phyloP scores from a whole-genome alignment of 2,797 vertebrate species.

The Mallotus villosus region DNA sequence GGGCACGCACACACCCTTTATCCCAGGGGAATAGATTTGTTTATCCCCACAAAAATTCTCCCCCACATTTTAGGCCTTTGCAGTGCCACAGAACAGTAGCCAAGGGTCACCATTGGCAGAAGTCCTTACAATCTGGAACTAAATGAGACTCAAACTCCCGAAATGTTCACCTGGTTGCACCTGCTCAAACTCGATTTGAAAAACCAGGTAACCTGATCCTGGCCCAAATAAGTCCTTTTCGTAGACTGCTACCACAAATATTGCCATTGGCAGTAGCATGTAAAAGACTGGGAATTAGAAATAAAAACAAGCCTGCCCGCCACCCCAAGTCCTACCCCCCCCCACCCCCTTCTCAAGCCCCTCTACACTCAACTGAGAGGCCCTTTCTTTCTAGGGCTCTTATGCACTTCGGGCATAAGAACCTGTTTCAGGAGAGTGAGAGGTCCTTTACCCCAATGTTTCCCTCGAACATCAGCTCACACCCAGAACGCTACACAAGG shows the following conservation, averaged over 20 bases:
- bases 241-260: conserved; percentile 40
- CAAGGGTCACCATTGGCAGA: not conserved
- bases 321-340: not conserved
- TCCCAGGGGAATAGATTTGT: conserved; percentile 38
- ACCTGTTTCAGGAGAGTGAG: conserved; percentile 36
- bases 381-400: not conserved
- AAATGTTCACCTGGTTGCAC: conserved; percentile 43
- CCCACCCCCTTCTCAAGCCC: not conserved
- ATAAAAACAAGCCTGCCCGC: conserved; percentile 25
- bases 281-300: conserved; percentile 50
- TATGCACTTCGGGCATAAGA: conserved; percentile 21
- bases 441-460: conserved; percentile 39
- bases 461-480: conserved; percentile 32
- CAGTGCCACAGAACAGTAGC: not conserved
- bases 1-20: not conserved
- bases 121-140: no score
- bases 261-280: conserved; percentile 38
- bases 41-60: conserved; percentile 19
- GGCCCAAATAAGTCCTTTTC: conserved; percentile 39
- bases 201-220: not conserved
- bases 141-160: not conserved
- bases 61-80: not conserved
- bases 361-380: conserved; percentile 16
- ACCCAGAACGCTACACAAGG: not conserved
- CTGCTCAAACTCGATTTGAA: conserved; percentile 38